phyloP scores from a whole-genome alignment of 2,888 invertebrate species.

The Chrysodeixis includens region DNA sequence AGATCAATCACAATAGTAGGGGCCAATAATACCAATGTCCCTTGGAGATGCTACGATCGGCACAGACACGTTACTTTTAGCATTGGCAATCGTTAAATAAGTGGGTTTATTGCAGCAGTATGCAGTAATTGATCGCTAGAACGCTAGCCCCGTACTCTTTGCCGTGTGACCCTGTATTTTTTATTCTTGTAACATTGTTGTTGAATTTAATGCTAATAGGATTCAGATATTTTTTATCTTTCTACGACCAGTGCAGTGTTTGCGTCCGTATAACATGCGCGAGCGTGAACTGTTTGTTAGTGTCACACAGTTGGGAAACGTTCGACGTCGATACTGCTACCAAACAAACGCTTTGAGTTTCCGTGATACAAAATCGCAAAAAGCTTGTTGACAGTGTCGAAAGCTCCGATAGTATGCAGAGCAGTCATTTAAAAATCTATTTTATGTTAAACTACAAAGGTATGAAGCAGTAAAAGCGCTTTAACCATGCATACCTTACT shows the following conservation, averaged over 20 bases:
- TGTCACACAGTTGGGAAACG: neutral
- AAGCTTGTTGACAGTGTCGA: neutral
- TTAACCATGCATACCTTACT: neutral
- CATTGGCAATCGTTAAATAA: neutral
- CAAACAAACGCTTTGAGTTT: neutral
- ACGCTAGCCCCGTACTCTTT: neutral
- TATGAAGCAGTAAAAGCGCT: slow-evolving; percentile 23
- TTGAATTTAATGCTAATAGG: neutral
- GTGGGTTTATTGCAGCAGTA: neutral
- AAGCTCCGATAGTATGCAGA: neutral
- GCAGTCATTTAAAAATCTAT: slow-evolving; percentile 28
- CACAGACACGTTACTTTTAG: slow-evolving; percentile 5
- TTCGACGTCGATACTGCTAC: neutral
- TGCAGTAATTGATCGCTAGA: slow-evolving; percentile 1
- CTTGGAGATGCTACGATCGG: slow-evolving; percentile 27
- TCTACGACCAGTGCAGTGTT: neutral
- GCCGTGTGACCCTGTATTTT: neutral
- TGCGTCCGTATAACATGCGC: neutral
- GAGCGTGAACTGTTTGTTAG: neutral
- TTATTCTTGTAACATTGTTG: neutral
- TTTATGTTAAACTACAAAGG: slow-evolving; percentile 31
- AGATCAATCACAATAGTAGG: slow-evolving; percentile 75
- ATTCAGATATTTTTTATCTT: neutral
- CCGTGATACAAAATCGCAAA: neutral
- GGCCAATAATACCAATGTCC: slow-evolving; percentile 57